Conservation (phyloP, 2,888 invertebrate species). For the Sinodicranocentrus sp. region DNA sequence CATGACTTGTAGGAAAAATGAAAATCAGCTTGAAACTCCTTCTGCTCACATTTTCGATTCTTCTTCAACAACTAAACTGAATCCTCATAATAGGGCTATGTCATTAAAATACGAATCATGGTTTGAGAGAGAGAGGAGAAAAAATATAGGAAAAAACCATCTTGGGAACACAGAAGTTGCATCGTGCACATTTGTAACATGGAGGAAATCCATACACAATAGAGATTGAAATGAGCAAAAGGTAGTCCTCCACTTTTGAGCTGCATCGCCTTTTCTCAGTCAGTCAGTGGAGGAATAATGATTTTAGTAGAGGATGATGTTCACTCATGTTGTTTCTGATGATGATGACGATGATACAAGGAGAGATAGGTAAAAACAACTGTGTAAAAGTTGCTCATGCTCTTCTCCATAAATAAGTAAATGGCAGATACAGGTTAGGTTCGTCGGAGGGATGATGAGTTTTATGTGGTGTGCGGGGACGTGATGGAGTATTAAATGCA, state of each 20-base stretch:
- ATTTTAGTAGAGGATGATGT: constrained; percentile 43
- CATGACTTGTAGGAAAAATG: constrained; percentile 24
- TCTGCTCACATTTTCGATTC: constrained; percentile 38
- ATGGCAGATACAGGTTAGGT: constrained; percentile 5
- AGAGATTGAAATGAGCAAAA: constrained; percentile 3
- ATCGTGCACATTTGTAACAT: constrained; percentile 25
- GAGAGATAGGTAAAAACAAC: constrained; percentile 60
- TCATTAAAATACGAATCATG: constrained; percentile 55
- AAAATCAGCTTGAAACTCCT: constrained; percentile 25
- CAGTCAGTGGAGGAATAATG: background rate
- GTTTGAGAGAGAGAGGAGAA: background rate
- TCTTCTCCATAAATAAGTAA: constrained; percentile 56
- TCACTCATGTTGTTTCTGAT: constrained; percentile 50
- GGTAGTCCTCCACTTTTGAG: background rate
- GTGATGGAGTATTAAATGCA: constrained; percentile 32
- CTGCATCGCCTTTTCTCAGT: background rate
- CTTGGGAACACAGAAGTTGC: constrained; percentile 54
- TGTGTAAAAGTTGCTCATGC: constrained; percentile 57
- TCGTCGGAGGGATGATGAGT: constrained; percentile 5
- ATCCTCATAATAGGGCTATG: constrained; percentile 46
- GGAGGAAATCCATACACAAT: background rate
- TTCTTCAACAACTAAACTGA: constrained; percentile 26
- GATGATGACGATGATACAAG: constrained; percentile 65
- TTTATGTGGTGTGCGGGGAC: background rate
- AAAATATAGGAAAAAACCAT: constrained; percentile 35